Evolutionary conservation across 2,888 invertebrate genomes (phyloP).

Genomic region (Hyposoter didymator): DNA sequence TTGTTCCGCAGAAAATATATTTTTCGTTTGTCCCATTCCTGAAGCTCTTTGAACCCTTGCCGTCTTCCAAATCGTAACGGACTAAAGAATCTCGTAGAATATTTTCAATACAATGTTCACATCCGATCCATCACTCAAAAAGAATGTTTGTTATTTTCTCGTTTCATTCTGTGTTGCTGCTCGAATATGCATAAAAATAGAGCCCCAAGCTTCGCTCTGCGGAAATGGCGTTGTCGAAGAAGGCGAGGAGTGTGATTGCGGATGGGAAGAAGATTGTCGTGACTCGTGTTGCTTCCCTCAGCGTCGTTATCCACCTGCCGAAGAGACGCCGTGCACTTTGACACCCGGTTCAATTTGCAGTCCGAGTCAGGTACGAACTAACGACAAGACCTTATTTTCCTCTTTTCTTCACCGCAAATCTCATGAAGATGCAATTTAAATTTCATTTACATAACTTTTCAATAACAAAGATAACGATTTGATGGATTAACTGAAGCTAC

Average conservation of each 20-base stretch:
- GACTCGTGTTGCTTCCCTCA: conserved; percentile 97
- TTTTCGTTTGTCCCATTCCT: background rate
- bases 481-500: too few species aligned
- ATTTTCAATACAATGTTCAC: background rate
- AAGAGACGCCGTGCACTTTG: conserved; percentile 94
- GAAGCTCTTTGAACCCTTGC: background rate
- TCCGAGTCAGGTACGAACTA: conserved; percentile 89
- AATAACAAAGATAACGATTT: background rate
- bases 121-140: background rate
- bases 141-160: conserved; percentile 4
- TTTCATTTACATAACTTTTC: background rate
- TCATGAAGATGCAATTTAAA: background rate
- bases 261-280: conserved; percentile 98
- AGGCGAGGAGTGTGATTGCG: conserved; percentile 99
- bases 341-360: conserved; percentile 92
- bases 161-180: conserved; percentile 16
- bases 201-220: conserved; percentile 97
- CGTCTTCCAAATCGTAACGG: background rate
- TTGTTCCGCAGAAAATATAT: background rate
- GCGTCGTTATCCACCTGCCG: conserved; percentile 90
- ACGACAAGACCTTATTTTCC: background rate
- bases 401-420: background rate
- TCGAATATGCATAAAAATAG: conserved; percentile 84
- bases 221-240: conserved; percentile 99
- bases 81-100: background rate